Percentiles rank a stretch among this genome's conserved stretches.
These are phyloP conservation scores for Parazoanthus atlanticus DNA, from an alignment of 92 coral and sea anemone genomes.

Conservation along the genomic window DNA sequence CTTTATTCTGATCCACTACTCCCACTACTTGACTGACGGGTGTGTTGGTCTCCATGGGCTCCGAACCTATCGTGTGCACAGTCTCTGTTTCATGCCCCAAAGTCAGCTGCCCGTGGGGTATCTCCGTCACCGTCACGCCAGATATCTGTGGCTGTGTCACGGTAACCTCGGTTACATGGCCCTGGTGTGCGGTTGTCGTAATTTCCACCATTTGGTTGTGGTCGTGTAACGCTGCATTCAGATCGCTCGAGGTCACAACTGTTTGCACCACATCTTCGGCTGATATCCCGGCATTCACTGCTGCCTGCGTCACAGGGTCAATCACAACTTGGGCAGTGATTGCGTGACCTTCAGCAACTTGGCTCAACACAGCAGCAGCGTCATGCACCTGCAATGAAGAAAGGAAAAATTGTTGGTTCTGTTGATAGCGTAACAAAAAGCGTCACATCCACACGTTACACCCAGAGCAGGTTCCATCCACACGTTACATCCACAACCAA, in stretches of 20 bases:
- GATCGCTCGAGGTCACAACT: conserved; percentile 56
- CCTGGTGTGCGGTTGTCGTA: conserved; percentile 62
- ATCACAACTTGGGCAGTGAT: conserved; percentile 62
- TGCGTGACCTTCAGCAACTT: conserved; percentile 50
- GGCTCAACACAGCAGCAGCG: conserved; percentile 40
- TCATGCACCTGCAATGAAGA: conserved; percentile 22
- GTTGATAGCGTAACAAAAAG: neutral
- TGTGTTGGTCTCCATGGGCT: conserved; percentile 44
- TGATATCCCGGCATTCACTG: conserved; percentile 91
- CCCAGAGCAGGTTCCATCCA: too few species aligned
- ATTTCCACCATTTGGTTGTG: conserved; percentile 76
- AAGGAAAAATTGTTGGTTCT: neutral
- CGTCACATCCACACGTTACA: too few species aligned
- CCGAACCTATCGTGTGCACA: conserved; percentile 21
- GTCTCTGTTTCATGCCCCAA: conserved; percentile 14
- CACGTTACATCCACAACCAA: too few species aligned
- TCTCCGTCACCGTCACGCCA: conserved; percentile 36
- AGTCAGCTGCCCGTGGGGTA: conserved; percentile 28
- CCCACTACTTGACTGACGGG: conserved; percentile 66
- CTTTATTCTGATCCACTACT: conserved; percentile 69
- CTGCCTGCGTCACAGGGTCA: conserved; percentile 91
- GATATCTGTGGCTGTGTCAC: conserved; percentile 58
- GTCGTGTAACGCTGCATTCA: conserved; percentile 57
- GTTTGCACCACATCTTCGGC: conserved; percentile 84
- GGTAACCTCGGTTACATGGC: conserved; percentile 65